Evolutionary conservation across 2,888 invertebrate genomes (phyloP).

Genomic region (Athetis lepigone): DNA sequence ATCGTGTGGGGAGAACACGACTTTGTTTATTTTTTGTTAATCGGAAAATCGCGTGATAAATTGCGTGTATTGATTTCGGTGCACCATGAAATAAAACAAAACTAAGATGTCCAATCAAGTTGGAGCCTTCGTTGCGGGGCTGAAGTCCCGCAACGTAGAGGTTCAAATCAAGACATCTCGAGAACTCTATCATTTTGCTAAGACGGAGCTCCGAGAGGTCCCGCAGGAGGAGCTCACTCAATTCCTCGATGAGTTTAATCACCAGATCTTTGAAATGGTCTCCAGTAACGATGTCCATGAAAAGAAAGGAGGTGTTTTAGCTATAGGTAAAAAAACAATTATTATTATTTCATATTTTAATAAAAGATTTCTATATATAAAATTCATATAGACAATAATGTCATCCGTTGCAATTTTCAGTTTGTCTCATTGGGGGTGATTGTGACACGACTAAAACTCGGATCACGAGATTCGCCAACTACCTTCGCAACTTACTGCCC

Average conservation of each 20-base stretch:
- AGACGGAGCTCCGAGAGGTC: constrained; percentile 97
- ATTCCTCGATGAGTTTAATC: constrained; percentile 98
- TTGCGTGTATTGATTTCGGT: constrained; percentile 32
- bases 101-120: constrained; percentile 90
- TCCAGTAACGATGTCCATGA: constrained; percentile 97
- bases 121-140: constrained; percentile 95
- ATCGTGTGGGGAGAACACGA: constrained; percentile 49
- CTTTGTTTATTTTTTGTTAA: constrained; percentile 64
- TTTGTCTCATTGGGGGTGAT: constrained; percentile 98
- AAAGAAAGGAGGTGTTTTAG: constrained; percentile 98
- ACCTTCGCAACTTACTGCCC: constrained; percentile 96
- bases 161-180: constrained; percentile 96
- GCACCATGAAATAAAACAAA: constrained; percentile 64
- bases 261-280: constrained; percentile 99
- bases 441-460: constrained; percentile 97
- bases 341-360: neutral
- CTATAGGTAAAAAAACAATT: constrained; percentile 92
- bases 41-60: constrained; percentile 29
- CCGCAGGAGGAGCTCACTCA: constrained; percentile 96
- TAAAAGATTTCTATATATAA: neutral
- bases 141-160: constrained; percentile 97
- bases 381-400: neutral
- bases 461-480: constrained; percentile 97
- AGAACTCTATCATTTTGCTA: constrained; percentile 97
- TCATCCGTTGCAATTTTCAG: constrained; percentile 84